Conservation (phyloP, 2,888 invertebrate species). For the Deladenus siricidicola region DNA sequence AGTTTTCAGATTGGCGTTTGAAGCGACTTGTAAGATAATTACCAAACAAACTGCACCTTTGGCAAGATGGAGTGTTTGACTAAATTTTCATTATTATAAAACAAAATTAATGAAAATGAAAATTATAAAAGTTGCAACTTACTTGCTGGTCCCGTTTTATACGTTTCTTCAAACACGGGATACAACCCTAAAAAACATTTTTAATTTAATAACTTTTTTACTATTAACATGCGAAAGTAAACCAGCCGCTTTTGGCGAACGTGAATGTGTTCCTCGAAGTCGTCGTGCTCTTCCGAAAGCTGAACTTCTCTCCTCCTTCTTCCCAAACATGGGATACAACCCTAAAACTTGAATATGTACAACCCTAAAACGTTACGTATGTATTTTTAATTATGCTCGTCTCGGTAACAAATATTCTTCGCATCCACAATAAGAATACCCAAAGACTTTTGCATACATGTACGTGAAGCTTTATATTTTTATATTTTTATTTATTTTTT, state of each 20-base stretch:
- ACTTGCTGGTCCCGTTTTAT: constrained; percentile 12
- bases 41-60: constrained; percentile 1
- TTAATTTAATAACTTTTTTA: not conserved
- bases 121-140: not conserved
- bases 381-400: no score
- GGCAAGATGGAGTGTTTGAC: constrained; percentile 6
- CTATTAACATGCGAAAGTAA: no score
- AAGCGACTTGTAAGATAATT: constrained; percentile 6
- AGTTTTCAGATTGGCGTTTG: no score
- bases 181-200: constrained; percentile 15
- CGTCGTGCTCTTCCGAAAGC: not conserved
- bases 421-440: no score
- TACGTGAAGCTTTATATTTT: no score
- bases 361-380: no score
- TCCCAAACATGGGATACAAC: constrained; percentile 14
- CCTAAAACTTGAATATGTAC: constrained; percentile 12
- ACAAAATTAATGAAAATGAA: not conserved
- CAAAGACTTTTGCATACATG: no score
- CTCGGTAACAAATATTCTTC: no score
- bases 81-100: no score
- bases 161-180: constrained; percentile 16
- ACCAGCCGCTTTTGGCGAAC: constrained; percentile 13
- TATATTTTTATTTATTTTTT: no score
- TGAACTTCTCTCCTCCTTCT: constrained; percentile 14
- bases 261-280: no score